phyloP scores from a whole-genome alignment of 1,140 invertebrate species.

The Pararge aegeria region DNA sequence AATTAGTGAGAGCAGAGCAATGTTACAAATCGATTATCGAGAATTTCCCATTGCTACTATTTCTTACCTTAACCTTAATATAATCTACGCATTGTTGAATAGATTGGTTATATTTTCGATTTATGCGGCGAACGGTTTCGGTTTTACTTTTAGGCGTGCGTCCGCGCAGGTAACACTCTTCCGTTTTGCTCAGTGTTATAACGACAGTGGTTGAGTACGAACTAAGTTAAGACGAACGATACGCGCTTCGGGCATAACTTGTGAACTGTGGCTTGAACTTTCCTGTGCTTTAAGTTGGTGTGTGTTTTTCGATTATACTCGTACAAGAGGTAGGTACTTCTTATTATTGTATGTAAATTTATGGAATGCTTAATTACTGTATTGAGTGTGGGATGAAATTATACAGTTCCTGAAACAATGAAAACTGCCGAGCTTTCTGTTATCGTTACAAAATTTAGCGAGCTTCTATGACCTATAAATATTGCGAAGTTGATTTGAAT shows the following conservation, averaged over 20 bases:
- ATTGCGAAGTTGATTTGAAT: too few species aligned
- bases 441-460: neutral
- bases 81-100: conserved; percentile 42
- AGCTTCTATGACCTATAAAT: too few species aligned
- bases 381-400: conserved; percentile 1
- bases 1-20: neutral
- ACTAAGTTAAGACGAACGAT: conserved; percentile 56
- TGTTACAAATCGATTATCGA: conserved; percentile 46
- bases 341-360: conserved; percentile 27
- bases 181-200: conserved; percentile 65
- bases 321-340: conserved; percentile 41
- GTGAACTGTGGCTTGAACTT: conserved; percentile 61
- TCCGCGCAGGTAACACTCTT: conserved; percentile 58
- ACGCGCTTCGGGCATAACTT: conserved; percentile 33
- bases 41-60: conserved; percentile 48
- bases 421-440: neutral
- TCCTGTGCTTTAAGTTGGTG: conserved; percentile 56
- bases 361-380: neutral
- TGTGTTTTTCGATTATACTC: conserved; percentile 39
- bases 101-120: conserved; percentile 54
- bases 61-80: conserved; percentile 73
- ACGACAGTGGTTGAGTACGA: conserved; percentile 68
- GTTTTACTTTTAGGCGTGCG: conserved; percentile 64
- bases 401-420: neutral
- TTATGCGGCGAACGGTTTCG: conserved; percentile 47